Evolutionary conservation across 1,140 invertebrate genomes (phyloP).

Genomic region (Sminthurinus signatus): DNA sequence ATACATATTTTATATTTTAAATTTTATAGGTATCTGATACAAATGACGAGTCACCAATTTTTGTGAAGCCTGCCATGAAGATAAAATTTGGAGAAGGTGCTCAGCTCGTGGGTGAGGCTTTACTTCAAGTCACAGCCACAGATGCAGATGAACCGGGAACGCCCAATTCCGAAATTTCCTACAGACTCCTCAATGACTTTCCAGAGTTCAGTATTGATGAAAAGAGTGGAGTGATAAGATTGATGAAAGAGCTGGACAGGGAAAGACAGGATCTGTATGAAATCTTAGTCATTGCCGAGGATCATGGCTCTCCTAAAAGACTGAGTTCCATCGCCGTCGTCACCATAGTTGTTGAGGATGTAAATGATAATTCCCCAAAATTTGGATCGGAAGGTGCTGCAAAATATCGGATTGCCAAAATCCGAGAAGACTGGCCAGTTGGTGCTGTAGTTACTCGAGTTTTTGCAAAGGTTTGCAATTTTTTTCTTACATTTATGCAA

Average conservation of each 20-base stretch:
- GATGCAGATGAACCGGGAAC: slow-evolving; percentile 49
- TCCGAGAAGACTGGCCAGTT: slow-evolving; percentile 82
- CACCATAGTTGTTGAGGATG: slow-evolving; percentile 72
- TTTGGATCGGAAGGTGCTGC: slow-evolving; percentile 50
- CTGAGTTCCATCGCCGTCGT: slow-evolving; percentile 68
- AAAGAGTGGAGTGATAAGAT: slow-evolving; percentile 64
- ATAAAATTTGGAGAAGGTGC: slow-evolving; percentile 48
- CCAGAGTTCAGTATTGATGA: slow-evolving; percentile 76
- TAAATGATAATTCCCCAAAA: slow-evolving; percentile 83
- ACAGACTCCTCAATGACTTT: slow-evolving; percentile 69
- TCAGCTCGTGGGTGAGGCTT: slow-evolving; percentile 44
- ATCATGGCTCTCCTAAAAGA: slow-evolving; percentile 49
- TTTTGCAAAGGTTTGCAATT: too few species aligned
- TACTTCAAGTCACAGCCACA: slow-evolving; percentile 49
- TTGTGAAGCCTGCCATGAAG: slow-evolving; percentile 49
- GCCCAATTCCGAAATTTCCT: slow-evolving; percentile 65
- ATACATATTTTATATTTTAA: too few species aligned
- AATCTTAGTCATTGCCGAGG: slow-evolving; percentile 67
- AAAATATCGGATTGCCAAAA: slow-evolving; percentile 62
- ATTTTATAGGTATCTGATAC: slow-evolving; percentile 45
- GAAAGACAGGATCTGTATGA: slow-evolving; percentile 77
- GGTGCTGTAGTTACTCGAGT: slow-evolving; percentile 65
- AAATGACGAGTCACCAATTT: slow-evolving; percentile 50
- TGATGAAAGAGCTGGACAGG: slow-evolving; percentile 65
- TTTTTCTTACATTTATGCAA: too few species aligned